Conservation (phyloP, 2,797 vertebrate genomes). For the Bufotes viridis region DNA sequence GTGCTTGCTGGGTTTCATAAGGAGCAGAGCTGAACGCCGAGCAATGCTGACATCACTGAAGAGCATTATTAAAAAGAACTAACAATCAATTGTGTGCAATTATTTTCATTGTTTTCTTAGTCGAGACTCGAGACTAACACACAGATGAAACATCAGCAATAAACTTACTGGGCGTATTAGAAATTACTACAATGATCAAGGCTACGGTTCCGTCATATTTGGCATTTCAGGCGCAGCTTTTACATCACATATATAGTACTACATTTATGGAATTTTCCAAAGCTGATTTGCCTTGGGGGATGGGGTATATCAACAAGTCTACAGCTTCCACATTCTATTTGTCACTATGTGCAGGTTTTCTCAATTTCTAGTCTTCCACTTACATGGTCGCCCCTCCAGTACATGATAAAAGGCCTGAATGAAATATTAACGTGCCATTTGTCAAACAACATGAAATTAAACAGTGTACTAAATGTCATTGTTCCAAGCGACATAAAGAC, state of each 20-base stretch:
- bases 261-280: not conserved
- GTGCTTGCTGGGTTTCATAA: conserved; percentile 62
- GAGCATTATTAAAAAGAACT: conserved; percentile 67
- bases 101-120: conserved; percentile 67
- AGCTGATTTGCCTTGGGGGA: not conserved
- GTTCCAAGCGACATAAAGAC: not conserved
- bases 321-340: not conserved
- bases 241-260: not conserved
- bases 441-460: not conserved
- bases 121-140: conserved; percentile 11
- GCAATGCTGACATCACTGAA: conserved; percentile 65
- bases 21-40: conserved; percentile 64
- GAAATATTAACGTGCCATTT: not conserved
- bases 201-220: not conserved
- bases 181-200: not conserved
- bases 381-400: not conserved
- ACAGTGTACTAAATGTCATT: not conserved
- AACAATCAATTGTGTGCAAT: conserved; percentile 70
- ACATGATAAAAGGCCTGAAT: not conserved
- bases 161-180: not conserved
- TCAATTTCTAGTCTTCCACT: not conserved
- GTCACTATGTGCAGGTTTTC: not conserved
- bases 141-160: conserved; percentile 62
- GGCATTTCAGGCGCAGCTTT: not conserved
- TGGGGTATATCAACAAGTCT: not conserved